Percentiles rank a stretch among this genome's conserved stretches.
These are phyloP conservation scores for Incurvaria masculella DNA, from an alignment of 2,888 invertebrate species.

Conservation along the genomic window DNA sequence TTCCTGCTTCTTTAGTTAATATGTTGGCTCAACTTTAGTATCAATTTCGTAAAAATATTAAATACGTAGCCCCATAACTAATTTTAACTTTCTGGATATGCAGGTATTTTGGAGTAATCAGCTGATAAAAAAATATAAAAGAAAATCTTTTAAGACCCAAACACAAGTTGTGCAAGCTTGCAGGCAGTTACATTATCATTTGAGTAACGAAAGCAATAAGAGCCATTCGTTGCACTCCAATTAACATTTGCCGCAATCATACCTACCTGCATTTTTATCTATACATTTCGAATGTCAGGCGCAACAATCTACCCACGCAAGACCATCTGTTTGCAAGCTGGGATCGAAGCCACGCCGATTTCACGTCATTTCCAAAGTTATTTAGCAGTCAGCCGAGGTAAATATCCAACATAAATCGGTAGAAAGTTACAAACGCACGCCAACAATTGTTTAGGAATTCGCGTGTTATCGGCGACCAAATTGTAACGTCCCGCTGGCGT, in stretches of 20 bases:
- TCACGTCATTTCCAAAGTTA: background rate
- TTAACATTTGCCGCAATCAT: slow-evolving; percentile 20
- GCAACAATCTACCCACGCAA: background rate
- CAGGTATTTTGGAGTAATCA: too few species aligned
- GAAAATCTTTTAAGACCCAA: too few species aligned
- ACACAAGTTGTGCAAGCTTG: too few species aligned
- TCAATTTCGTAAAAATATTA: too few species aligned
- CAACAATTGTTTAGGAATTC: background rate
- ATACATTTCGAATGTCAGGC: background rate
- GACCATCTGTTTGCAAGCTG: background rate
- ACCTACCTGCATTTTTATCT: background rate
- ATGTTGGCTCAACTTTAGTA: too few species aligned
- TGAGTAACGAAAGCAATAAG: slow-evolving; percentile 31
- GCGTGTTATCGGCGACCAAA: background rate
- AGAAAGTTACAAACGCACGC: background rate
- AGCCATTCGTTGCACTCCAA: slow-evolving; percentile 54
- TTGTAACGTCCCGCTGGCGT: too few species aligned
- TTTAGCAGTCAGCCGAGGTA: background rate
- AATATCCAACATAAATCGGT: background rate
- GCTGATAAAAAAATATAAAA: too few species aligned
- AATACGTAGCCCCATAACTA: too few species aligned
- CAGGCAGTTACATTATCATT: too few species aligned
- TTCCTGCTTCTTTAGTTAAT: too few species aligned
- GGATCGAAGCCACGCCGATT: background rate
- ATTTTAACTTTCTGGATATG: too few species aligned